Evolutionary conservation across 1,140 invertebrate genomes (phyloP), one percentile per base, ranked within the genome.

Genomic region (Lethocerus indicus): DNA sequence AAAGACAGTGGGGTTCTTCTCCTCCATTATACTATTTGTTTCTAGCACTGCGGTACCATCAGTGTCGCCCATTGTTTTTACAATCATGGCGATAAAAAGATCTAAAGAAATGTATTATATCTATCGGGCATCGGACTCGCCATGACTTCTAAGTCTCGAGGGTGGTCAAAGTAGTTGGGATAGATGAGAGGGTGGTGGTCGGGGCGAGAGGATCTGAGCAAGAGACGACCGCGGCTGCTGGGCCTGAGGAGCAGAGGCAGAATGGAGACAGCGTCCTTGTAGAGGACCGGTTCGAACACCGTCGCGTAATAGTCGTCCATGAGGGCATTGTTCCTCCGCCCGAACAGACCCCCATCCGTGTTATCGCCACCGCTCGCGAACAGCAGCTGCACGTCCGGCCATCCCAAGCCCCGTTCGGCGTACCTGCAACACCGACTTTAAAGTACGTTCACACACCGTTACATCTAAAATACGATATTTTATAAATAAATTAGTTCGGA

Each of bases 321-420:
- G 1, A 87, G 60, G 5, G 79, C 79, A 23, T 74, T 71, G 5
- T 72, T 74, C 13, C 76, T 67, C 57, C 80, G 76, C 0, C 76
- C 70, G 47, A 80, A 75, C 23, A 78, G 51, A 1, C 86, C 85
- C 1, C 82, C 83, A 56, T 90, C 86, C 2, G 80, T 72, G 37
- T 76, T 79, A 49, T 84, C 81, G 9, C 76, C 70, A 25, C 73
- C 76, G 1, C 80, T 71, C 2, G 75, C 72, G 51, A 87, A 65
- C 52, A 86, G 81, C 4, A 85, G 59, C 57, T 88, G 82, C 32
- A 88, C 70, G 58, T 89, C 85, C 0, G 86, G 86, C 67, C 73
- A n/a, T n/a, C n/a, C n/a, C n/a, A n/a, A n/a, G n/a, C n/a, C n/a
- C n/a, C n/a, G n/a, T n/a, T n/a, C n/a, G n/a, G n/a, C n/a, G n/a